Evolutionary conservation across 2,888 invertebrate genomes (phyloP), one percentile per base, ranked within the genome.

Genomic region (Drosophila kambysellisi): DNA sequence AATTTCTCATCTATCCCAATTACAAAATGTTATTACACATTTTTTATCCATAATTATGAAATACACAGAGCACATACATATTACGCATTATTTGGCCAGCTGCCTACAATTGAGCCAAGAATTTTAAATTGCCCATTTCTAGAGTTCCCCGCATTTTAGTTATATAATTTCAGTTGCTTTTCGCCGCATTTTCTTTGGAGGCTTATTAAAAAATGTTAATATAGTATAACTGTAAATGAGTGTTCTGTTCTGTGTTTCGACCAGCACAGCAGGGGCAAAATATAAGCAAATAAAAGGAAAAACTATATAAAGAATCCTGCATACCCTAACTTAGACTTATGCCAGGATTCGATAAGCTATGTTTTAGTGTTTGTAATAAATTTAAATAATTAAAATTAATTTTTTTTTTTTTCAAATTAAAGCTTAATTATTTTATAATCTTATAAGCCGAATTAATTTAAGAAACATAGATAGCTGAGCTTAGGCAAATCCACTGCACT

Each of bases 161-260:
- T 50, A 15, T 62, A 39, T 74, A 46, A 61, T 62, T 62, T 61
- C 62, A 52, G 48, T 60, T 57, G 53, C 59, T 48, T 35, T 46
- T 30, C 30, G 51, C 37, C 37, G 46, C 25, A 51, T 70, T 58
- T 39, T 20, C 37, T 57, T 69, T 69, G 52, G 50, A 52, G 58
- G 41, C 50, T 51, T 77, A 60, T 66, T 63, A 66, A 74, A 71
- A 73, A 74, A 71, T 63, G 35, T 62, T 76, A 70, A 46, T 75
- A 54, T 46, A 57, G 52, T 71, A 70, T 53, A 39, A 33, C 48
- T 56, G 48, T 37, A 56, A 53, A 43, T 32, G 43, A 20, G 46
- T 43, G 46, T 43, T 53, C 17, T 48, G 41, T n/a, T 12, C 66
- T 72, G 43, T 35, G 33, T 33, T 58, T 46, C 29, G 58, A 30